phyloP scores from a whole-genome alignment of 2,797 vertebrate genomes.

The Huso huso region DNA sequence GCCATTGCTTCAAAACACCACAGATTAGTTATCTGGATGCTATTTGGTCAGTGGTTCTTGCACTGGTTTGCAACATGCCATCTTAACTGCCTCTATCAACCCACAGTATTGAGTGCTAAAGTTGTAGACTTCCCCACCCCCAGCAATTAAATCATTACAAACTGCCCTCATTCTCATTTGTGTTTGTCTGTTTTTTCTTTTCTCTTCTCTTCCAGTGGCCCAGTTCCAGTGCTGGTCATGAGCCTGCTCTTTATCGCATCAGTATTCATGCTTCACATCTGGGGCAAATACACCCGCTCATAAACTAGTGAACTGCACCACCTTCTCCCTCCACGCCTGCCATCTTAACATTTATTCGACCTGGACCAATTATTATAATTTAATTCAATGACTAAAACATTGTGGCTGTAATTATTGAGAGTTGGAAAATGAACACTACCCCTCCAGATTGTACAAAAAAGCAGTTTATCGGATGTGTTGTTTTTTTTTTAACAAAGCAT shows the following conservation, averaged over 20 bases:
- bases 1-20: no score
- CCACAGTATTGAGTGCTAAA: no score
- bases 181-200: no score
- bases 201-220: conserved; percentile 68
- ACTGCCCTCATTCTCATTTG: no score
- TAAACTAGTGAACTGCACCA: conserved; percentile 53
- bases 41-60: no score
- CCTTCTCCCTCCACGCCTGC: conserved; percentile 40
- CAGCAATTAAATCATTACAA: no score
- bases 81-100: no score
- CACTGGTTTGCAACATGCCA: no score
- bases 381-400: neutral
- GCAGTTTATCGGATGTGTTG: no score
- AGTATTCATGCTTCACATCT: conserved; percentile 99
- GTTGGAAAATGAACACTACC: neutral
- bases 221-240: conserved; percentile 97
- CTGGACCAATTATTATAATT: conserved; percentile 78
- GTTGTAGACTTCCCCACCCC: no score
- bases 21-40: no score
- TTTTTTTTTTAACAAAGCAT: no score
- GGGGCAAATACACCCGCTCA: conserved; percentile 98
- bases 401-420: neutral
- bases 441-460: neutral
- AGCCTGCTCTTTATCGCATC: conserved; percentile 98
- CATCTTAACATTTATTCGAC: conserved; percentile 59